Percentiles rank a stretch among this genome's conserved stretches.
These are phyloP conservation scores for Pterocles orientalis DNA, from an alignment of 2,113 vertebrate genomes.

Conservation along the genomic window DNA sequence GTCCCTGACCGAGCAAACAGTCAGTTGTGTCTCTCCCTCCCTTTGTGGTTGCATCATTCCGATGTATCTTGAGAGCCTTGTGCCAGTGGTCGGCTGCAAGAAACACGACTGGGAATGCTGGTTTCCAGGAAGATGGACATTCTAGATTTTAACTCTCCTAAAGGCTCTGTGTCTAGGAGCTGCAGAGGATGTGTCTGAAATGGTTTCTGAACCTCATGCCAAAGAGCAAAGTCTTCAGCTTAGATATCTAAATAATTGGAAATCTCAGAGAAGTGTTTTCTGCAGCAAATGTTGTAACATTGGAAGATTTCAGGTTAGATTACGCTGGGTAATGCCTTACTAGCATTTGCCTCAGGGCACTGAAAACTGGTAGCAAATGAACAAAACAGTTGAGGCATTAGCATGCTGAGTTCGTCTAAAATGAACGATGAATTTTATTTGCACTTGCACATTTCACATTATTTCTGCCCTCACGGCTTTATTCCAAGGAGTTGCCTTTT, in stretches of 20 bases:
- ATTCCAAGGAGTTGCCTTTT: neutral
- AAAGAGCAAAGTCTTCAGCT: neutral
- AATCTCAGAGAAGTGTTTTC: neutral
- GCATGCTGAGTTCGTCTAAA: neutral
- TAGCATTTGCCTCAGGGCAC: neutral
- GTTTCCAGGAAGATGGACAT: neutral
- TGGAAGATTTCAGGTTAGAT: neutral
- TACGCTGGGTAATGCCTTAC: neutral
- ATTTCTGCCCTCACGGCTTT: neutral
- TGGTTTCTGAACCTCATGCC: neutral
- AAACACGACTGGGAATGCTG: neutral
- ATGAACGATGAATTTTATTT: neutral
- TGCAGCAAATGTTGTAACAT: neutral
- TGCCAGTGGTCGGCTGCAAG: rapidly evolving
- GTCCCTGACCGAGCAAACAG: rapidly evolving
- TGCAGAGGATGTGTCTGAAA: neutral
- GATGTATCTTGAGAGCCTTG: rapidly evolving
- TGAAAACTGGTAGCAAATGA: neutral
- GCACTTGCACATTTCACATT: neutral
- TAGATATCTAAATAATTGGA: neutral
- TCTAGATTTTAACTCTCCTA: neutral
- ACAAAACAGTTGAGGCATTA: neutral
- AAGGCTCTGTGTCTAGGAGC: neutral
- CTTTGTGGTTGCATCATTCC: rapidly evolving
- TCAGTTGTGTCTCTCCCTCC: rapidly evolving